These are phyloP conservation scores for Marasmarcha lunaedactyla DNA, from an alignment of 2,888 invertebrate genomes.

Conservation along the genomic window DNA sequence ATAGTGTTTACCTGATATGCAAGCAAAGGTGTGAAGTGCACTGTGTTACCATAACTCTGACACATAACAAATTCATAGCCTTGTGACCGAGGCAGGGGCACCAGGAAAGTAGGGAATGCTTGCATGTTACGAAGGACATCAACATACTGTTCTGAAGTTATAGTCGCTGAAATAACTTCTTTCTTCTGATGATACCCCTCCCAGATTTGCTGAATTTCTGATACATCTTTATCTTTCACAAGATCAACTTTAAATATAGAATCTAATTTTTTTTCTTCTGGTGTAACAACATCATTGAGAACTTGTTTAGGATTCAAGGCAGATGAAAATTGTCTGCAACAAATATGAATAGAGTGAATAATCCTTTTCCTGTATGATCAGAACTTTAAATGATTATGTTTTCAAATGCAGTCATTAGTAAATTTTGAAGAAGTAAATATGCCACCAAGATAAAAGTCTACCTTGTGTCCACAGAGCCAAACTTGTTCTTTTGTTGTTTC, in stretches of 20 bases:
- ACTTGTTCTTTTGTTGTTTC: slow-evolving; percentile 38
- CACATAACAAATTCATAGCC: slow-evolving; percentile 89
- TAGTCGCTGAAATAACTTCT: slow-evolving; percentile 80
- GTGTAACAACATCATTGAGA: slow-evolving; percentile 20
- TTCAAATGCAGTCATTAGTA: too few relatives aligned
- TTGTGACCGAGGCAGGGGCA: slow-evolving; percentile 83
- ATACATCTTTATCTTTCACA: slow-evolving; percentile 75
- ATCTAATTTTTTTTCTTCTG: slow-evolving; percentile 64
- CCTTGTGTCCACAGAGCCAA: slow-evolving; percentile 49
- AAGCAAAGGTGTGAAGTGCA: slow-evolving; percentile 87
- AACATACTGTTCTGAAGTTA: slow-evolving; percentile 72
- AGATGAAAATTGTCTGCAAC: slow-evolving; percentile 72
- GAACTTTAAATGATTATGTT: too few relatives aligned
- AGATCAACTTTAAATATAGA: slow-evolving; percentile 85
- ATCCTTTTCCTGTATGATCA: too few relatives aligned
- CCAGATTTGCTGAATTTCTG: slow-evolving; percentile 84
- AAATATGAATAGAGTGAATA: too few relatives aligned
- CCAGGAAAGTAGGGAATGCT: slow-evolving; percentile 77
- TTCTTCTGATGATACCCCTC: slow-evolving; percentile 82
- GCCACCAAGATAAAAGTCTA: too few relatives aligned
- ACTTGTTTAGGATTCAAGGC: slow-evolving; percentile 73
- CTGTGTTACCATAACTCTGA: slow-evolving; percentile 77
- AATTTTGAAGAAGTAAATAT: too few relatives aligned
- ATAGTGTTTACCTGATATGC: slow-evolving; percentile 77
- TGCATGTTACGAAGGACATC: slow-evolving; percentile 69